A percentile compares a stretch with the other conserved stretches of the same genome.
These are phyloP conservation scores for Aphidius colemani DNA, from an alignment of 2,888 invertebrate genomes.

Conservation along the genomic window DNA sequence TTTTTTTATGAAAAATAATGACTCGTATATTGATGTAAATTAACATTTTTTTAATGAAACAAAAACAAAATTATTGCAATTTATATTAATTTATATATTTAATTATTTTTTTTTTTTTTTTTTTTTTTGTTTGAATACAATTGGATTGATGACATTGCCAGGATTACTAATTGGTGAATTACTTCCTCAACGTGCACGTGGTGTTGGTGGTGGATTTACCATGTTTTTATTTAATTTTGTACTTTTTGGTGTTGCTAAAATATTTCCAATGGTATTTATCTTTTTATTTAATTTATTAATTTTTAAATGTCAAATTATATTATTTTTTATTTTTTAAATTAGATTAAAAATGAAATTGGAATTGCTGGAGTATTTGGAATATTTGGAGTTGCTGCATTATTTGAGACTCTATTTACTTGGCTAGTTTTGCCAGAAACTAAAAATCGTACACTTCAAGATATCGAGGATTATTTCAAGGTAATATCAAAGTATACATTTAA, in stretches of 20 bases:
- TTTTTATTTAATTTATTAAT: background rate
- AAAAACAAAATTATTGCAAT: background rate
- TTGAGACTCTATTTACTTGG: constrained; percentile 70
- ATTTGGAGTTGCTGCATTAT: constrained; percentile 69
- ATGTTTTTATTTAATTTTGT: constrained; percentile 74
- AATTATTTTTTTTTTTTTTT: background rate
- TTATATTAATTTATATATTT: background rate
- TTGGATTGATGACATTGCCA: constrained; percentile 75
- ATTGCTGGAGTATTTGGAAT: constrained; percentile 72
- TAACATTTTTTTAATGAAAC: background rate
- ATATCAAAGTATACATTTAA: constrained; percentile 39
- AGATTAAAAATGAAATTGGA: constrained; percentile 61
- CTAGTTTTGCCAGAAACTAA: constrained; percentile 77
- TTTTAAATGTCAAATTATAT: too few species aligned
- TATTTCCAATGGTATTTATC: constrained; percentile 67
- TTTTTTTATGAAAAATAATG: constrained; percentile 58
- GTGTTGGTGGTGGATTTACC: constrained; percentile 74
- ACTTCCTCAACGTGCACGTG: constrained; percentile 74
- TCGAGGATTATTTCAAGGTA: constrained; percentile 78
- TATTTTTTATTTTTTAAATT: constrained; percentile 10
- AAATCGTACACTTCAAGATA: constrained; percentile 72
- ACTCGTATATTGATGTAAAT: constrained; percentile 50
- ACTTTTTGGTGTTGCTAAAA: constrained; percentile 72
- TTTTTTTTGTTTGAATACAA: constrained; percentile 66
- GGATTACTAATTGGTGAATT: constrained; percentile 78